A percentile compares a stretch with the other conserved stretches of the same genome.
phyloP scores from a whole-genome alignment of 2,888 invertebrate species.

The Cyrtodaria siliqua region DNA sequence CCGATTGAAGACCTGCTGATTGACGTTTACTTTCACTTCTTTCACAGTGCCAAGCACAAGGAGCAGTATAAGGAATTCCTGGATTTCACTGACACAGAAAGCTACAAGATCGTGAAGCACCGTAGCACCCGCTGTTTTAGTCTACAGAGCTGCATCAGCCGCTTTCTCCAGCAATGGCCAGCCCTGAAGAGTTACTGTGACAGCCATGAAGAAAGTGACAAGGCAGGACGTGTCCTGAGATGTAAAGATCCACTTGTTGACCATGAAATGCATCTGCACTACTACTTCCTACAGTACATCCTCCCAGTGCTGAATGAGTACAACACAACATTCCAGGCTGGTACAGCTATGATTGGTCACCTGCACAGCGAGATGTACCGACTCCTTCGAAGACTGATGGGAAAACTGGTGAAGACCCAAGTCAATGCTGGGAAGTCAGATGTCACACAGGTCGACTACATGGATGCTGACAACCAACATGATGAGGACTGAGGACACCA shows the following conservation, averaged over 20 bases:
- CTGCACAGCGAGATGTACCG: too few relatives aligned
- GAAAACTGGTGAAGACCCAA: too few relatives aligned
- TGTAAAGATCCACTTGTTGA: neutral
- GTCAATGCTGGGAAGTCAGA: conserved; percentile 6
- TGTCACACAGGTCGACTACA: conserved; percentile 10
- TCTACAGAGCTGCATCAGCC: conserved; percentile 27
- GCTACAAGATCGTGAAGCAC: conserved; percentile 50
- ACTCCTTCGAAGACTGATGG: too few relatives aligned
- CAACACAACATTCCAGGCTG: conserved; percentile 41
- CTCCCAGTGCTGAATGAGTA: conserved; percentile 36
- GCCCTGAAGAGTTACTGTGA: conserved; percentile 42
- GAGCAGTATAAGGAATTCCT: conserved; percentile 44
- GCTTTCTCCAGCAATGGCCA: conserved; percentile 43
- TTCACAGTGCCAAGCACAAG: conserved; percentile 29
- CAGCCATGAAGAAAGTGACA: conserved; percentile 45
- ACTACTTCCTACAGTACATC: conserved; percentile 37
- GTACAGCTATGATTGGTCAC: too few relatives aligned
- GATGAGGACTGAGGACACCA: neutral
- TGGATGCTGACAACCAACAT: neutral
- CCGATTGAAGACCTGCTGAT: too few relatives aligned
- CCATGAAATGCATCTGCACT: conserved; percentile 27
- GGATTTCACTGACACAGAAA: conserved; percentile 52
- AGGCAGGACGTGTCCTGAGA: conserved; percentile 30
- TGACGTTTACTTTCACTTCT: too few relatives aligned
- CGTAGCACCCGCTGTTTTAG: conserved; percentile 42